A percentile compares a stretch with the other conserved stretches of the same genome.
These are phyloP conservation scores for Magallana angulata DNA, from an alignment of 1,140 invertebrate species.

Conservation along the genomic window DNA sequence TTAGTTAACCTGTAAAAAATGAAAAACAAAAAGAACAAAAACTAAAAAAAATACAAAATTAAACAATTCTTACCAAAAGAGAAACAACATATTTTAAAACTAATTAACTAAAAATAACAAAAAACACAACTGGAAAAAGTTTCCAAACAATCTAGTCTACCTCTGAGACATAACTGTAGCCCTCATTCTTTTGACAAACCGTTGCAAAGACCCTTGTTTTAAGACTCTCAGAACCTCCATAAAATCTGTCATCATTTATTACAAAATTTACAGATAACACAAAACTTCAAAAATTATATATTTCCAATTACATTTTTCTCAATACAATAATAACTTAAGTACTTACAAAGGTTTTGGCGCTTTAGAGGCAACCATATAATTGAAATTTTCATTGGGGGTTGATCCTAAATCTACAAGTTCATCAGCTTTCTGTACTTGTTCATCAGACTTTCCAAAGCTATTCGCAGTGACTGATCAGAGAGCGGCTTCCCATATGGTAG, in stretches of 20 bases:
- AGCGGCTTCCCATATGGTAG: conserved; percentile 39
- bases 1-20: background rate
- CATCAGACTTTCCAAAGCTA: background rate
- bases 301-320: background rate
- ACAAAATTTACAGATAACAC: background rate
- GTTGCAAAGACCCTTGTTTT: conserved; percentile 45
- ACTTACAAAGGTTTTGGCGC: conserved; percentile 38
- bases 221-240: conserved; percentile 34
- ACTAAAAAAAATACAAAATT: background rate
- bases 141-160: conserved; percentile 37
- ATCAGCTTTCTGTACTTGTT: conserved; percentile 43
- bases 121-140: background rate
- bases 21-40: background rate
- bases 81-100: background rate
- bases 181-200: conserved; percentile 46
- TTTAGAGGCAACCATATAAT: conserved; percentile 20
- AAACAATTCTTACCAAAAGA: too few relatives aligned
- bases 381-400: conserved; percentile 29
- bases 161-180: conserved; percentile 41
- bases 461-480: background rate
- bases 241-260: conserved; percentile 30
- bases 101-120: background rate
- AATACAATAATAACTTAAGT: background rate
- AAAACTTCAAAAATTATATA: too few relatives aligned
- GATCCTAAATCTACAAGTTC: background rate